Base-by-base conservation (phyloP, 1,140 invertebrate species). In the Sycobia sp. region DNA sequence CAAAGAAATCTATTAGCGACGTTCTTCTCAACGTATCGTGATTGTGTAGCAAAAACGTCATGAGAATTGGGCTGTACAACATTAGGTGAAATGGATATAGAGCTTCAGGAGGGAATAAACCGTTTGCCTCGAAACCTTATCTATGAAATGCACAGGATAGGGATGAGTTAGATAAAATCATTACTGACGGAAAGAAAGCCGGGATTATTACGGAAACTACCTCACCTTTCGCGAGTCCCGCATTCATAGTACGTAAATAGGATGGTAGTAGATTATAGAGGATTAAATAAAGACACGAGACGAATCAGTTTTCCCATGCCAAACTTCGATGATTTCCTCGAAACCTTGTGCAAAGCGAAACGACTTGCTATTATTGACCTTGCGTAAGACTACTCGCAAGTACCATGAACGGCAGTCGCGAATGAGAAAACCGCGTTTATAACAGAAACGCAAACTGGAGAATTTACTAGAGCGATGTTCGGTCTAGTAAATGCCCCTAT, bases 201-300 rank as follows among this genome's bases (percentile, higher is more conserved):
- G 47, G 58, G 4, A 51, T 61, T 16, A 41, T 61, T 16, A 61
- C 44, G 3, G 47, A 61, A 11, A 61, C 58, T 25, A 62, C 57
- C 56, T 76, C 72, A 16, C 59, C 66, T 18, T 70, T 71, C 62
- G 68, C 71, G 13, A 72, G 68, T 44, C 69, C 72, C 1, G 53
- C 57, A 22, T 64, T 76, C 22, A 39, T 76, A 38, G 73, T 75
- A 9, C 66, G 62, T 20, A 73, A 74, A 50, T 61, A 55, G 9
- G 60, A 70, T 69, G n/a, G 67, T 66, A n/a, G 67, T 76, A 0
- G 75, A 75, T 51, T 76, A 73, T 66, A 60, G 74, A 11, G 11
- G 11, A 32, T 32, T 32, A 11, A 32, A 32, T 32, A 32, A 32
- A 32, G 5, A 7, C 11, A 32, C 29, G 11, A 32, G 11, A 20